These are phyloP conservation scores for Melipona bicolor DNA, from an alignment of 2,888 invertebrate species.

Conservation along the genomic window DNA sequence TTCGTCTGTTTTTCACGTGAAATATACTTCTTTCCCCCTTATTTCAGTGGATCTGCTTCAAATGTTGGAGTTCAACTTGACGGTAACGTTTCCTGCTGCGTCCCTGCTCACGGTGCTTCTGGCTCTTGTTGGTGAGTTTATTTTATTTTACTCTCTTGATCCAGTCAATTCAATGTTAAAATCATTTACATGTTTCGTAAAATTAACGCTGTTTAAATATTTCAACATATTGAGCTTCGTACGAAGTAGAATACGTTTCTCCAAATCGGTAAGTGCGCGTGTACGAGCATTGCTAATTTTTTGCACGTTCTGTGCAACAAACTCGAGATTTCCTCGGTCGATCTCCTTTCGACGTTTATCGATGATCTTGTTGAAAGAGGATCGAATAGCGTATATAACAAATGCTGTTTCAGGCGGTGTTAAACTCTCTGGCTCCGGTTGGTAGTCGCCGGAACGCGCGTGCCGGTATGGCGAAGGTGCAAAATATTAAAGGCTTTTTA, in stretches of 20 bases:
- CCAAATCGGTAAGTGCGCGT: no score
- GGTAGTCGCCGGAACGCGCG: slow-evolving; percentile 10
- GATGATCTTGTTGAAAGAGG: not conserved
- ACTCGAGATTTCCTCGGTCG: no score
- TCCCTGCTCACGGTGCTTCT: slow-evolving; percentile 98
- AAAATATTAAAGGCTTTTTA: slow-evolving; percentile 76
- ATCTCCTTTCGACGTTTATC: no score
- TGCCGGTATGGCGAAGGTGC: slow-evolving; percentile 38
- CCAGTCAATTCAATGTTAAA: not conserved
- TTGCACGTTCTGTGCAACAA: no score
- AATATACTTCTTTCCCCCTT: slow-evolving; percentile 73
- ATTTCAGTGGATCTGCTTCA: slow-evolving; percentile 97
- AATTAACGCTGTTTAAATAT: no score
- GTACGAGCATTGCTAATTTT: no score
- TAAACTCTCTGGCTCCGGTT: not conserved
- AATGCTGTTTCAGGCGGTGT: not conserved
- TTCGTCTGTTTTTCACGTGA: slow-evolving; percentile 35
- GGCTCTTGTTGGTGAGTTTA: slow-evolving; percentile 97
- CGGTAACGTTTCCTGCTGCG: slow-evolving; percentile 97
- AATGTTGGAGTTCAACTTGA: slow-evolving; percentile 98
- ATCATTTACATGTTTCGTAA: no score
- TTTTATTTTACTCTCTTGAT: not conserved
- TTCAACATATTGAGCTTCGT: no score
- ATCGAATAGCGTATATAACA: not conserved
- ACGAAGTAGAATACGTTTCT: no score